Evolutionary conservation across 2,113 vertebrate genomes (phyloP).

Genomic region (Balaenoptera acutorostrata): DNA sequence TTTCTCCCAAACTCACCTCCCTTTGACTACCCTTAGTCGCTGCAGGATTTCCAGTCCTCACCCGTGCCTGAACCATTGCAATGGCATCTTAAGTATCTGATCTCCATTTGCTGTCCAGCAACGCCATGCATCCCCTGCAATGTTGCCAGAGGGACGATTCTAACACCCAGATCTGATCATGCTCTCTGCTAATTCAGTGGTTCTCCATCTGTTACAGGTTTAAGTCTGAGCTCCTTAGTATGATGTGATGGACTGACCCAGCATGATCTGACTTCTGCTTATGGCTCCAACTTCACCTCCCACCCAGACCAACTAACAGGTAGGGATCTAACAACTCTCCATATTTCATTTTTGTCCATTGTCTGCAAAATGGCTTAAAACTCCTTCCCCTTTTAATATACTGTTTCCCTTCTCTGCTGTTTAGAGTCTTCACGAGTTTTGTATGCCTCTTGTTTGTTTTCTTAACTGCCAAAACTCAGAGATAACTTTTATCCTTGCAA

Average conservation of each 20-base stretch:
- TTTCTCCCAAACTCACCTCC: background rate
- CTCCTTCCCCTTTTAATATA: background rate
- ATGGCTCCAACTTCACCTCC: background rate
- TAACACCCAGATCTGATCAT: background rate
- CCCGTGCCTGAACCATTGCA: accelerated
- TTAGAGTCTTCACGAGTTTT: background rate
- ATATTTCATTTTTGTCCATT: background rate
- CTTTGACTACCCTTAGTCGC: background rate
- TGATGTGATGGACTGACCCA: background rate
- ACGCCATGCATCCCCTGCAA: background rate
- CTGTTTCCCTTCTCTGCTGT: background rate
- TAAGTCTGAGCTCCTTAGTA: background rate
- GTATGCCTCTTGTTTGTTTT: background rate
- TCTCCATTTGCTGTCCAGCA: background rate
- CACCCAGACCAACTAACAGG: background rate
- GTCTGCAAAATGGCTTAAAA: background rate
- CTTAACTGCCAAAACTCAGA: background rate
- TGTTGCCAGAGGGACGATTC: background rate
- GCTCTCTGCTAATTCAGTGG: background rate
- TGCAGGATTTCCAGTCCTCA: background rate
- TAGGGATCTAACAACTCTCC: background rate
- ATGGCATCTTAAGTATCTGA: background rate
- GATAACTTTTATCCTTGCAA: background rate
- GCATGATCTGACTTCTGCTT: background rate
- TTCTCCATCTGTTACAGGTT: background rate